These are phyloP conservation scores for Rhadina sibilatrix DNA, from an alignment of 2,113 vertebrate species.

Conservation along the genomic window DNA sequence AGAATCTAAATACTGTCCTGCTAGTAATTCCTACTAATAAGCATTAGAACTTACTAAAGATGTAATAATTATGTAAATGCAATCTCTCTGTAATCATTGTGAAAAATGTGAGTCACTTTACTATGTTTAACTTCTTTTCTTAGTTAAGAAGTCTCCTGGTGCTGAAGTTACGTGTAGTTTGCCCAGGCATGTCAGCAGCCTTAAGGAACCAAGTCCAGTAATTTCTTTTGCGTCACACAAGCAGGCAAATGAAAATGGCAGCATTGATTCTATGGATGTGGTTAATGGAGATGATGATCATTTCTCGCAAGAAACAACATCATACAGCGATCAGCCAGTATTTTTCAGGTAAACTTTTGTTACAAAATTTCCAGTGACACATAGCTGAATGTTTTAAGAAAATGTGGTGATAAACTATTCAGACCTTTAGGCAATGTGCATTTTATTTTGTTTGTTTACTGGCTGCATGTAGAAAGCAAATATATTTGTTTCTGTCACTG, in stretches of 20 bases:
- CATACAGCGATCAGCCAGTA: constrained; percentile 88
- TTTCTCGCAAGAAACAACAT: constrained; percentile 52
- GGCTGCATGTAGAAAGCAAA: background rate
- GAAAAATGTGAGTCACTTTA: background rate
- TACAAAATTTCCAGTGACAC: background rate
- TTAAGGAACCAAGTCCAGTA: constrained; percentile 85
- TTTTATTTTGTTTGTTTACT: background rate
- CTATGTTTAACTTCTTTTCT: background rate
- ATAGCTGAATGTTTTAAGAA: background rate
- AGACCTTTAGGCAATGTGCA: background rate
- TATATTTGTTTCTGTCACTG: background rate
- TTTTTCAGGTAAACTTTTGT: constrained; percentile 86
- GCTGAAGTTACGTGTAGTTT: constrained; percentile 90
- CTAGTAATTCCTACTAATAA: background rate
- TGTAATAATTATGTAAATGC: background rate
- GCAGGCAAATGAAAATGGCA: constrained; percentile 73
- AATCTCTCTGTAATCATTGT: background rate
- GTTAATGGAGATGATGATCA: constrained; percentile 62
- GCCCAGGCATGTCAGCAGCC: constrained; percentile 78
- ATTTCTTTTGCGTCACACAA: constrained; percentile 88
- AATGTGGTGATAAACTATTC: background rate
- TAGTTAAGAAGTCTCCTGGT: constrained; percentile 79
- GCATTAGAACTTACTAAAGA: background rate
- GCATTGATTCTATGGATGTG: constrained; percentile 56
- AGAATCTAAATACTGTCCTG: background rate